Conservation (phyloP, 1,140 invertebrate genomes). For the Aricia agestis region DNA sequence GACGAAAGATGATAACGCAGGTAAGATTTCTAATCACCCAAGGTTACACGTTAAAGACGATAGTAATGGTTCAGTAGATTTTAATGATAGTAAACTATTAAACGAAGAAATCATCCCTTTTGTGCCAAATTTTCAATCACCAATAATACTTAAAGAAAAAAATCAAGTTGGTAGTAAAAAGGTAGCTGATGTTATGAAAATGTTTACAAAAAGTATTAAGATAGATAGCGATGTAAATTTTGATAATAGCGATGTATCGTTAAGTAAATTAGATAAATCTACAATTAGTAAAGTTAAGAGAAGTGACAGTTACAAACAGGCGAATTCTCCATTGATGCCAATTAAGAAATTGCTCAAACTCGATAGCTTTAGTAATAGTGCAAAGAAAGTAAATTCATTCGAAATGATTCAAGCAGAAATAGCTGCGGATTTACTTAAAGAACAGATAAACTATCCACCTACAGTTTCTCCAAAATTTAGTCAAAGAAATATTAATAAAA, state of each 20-base stretch:
- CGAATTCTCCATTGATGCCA: conserved; percentile 83
- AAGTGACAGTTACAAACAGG: conserved; percentile 90
- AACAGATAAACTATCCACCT: conserved; percentile 83
- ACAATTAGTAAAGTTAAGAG: conserved; percentile 81
- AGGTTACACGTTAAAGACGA: conserved; percentile 39
- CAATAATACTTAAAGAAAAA: conserved; percentile 60
- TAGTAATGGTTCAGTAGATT: conserved; percentile 35
- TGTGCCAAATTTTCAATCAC: conserved; percentile 67
- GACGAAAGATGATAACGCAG: conserved; percentile 77
- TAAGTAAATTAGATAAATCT: conserved; percentile 37
- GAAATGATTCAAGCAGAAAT: conserved; percentile 79
- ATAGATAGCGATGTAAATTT: conserved; percentile 35
- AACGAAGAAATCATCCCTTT: conserved; percentile 58
- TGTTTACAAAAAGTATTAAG: conserved; percentile 63
- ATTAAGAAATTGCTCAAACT: conserved; percentile 71
- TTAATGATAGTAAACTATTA: conserved; percentile 30
- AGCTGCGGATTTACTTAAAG: conserved; percentile 79
- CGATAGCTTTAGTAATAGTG: conserved; percentile 60
- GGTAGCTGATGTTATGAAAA: conserved; percentile 70
- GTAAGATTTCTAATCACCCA: conserved; percentile 70
- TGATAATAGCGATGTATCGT: conserved; percentile 7
- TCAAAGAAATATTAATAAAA: conserved; percentile 44
- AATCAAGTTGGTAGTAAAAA: conserved; percentile 50
- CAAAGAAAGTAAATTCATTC: conserved; percentile 71
- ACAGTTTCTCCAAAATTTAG: conserved; percentile 75